These are phyloP conservation scores for Tenthredo livida DNA, from an alignment of 2,888 invertebrate species.

Conservation along the genomic window DNA sequence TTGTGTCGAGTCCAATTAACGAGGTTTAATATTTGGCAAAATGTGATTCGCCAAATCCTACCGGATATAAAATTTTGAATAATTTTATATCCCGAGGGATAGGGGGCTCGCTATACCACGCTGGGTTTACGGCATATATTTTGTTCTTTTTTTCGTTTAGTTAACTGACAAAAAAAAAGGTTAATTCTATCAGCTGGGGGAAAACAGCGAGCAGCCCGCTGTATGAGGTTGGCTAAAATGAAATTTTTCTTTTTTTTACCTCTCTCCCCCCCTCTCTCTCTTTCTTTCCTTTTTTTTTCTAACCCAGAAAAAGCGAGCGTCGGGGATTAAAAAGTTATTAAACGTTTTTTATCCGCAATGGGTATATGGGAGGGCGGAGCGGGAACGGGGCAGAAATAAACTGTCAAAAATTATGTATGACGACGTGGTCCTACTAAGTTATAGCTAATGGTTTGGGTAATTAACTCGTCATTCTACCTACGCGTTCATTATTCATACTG, in stretches of 20 bases:
- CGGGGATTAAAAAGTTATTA: slow-evolving; percentile 47
- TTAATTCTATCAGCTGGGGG: slow-evolving; percentile 23
- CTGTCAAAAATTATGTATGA: slow-evolving; percentile 51
- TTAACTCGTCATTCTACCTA: slow-evolving; percentile 47
- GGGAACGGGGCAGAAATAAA: slow-evolving; percentile 17
- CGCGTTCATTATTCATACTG: slow-evolving; percentile 45
- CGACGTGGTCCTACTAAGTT: slow-evolving; percentile 24
- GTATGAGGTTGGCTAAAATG: not conserved
- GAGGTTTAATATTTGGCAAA: not conserved
- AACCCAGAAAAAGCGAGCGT: not conserved
- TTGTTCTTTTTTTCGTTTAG: not conserved
- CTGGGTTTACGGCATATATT: not conserved
- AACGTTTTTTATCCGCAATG: slow-evolving; percentile 31
- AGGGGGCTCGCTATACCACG: not conserved
- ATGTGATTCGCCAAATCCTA: slow-evolving; percentile 15
- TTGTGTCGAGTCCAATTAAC: slow-evolving; percentile 5
- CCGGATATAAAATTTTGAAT: not conserved
- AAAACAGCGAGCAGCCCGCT: not conserved
- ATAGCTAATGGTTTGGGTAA: slow-evolving; percentile 51
- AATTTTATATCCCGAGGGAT: not conserved
- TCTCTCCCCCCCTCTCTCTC: not conserved
- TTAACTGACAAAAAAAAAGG: not conserved
- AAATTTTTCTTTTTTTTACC: not conserved
- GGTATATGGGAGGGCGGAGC: not conserved
- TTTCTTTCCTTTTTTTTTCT: too few species aligned